These are phyloP conservation scores for Gandaritis pyraliata DNA, from an alignment of 2,888 invertebrate genomes.

Conservation along the genomic window DNA sequence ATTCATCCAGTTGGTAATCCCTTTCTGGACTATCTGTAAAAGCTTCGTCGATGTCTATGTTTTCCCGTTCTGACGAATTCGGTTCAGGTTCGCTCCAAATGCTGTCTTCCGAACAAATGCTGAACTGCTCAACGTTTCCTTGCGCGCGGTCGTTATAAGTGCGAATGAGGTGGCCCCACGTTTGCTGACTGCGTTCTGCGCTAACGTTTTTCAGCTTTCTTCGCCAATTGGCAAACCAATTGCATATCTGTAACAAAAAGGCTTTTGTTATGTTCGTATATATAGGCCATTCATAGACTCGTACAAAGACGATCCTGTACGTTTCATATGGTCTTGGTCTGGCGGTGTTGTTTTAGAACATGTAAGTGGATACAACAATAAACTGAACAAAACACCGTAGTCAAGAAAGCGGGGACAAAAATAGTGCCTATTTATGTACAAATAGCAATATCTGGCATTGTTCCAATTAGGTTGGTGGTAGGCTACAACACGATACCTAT, in stretches of 20 bases:
- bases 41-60: constrained; percentile 58
- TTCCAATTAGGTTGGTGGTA: constrained; percentile 80
- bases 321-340: constrained; percentile 1
- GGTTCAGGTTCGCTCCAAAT: constrained; percentile 89
- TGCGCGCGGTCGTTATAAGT: constrained; percentile 90
- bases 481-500: constrained; percentile 66
- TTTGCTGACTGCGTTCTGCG: constrained; percentile 86
- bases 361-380: constrained; percentile 38
- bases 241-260: constrained; percentile 85
- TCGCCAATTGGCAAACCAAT: constrained; percentile 94
- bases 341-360: constrained; percentile 24
- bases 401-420: constrained; percentile 77
- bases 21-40: constrained; percentile 61
- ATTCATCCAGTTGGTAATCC: constrained; percentile 62
- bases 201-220: constrained; percentile 91
- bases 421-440: constrained; percentile 83
- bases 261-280: not conserved
- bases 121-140: constrained; percentile 92
- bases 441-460: constrained; percentile 77
- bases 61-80: constrained; percentile 55
- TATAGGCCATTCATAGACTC: not conserved
- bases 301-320: not conserved
- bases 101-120: constrained; percentile 91
- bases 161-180: constrained; percentile 90
- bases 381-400: constrained; percentile 54